A percentile compares a stretch with the other conserved stretches of the same genome.
phyloP scores from a whole-genome alignment of 2,888 invertebrate species.

The Mystacides longicornis region DNA sequence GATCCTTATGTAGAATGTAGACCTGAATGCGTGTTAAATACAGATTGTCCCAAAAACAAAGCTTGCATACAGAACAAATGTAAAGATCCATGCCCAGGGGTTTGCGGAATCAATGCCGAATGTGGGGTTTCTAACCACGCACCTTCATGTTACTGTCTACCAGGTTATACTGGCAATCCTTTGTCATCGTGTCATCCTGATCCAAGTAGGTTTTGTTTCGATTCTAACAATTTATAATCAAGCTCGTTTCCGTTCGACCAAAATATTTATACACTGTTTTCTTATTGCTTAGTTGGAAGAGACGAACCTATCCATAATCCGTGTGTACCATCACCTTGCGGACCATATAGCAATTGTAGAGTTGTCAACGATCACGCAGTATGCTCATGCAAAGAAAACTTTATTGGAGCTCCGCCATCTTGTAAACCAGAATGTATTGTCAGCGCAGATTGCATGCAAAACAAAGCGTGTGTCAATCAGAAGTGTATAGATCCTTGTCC shows the following conservation, averaged over 20 bases:
- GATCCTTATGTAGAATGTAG: constrained; percentile 81
- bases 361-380: constrained; percentile 65
- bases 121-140: constrained; percentile 78
- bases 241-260: neutral
- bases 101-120: constrained; percentile 76
- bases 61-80: constrained; percentile 81
- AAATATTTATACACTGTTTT: constrained; percentile 24
- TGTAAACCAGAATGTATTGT: constrained; percentile 78
- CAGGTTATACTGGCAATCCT: constrained; percentile 73
- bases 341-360: constrained; percentile 72
- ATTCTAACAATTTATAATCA: neutral
- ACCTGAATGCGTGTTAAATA: constrained; percentile 83
- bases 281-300: constrained; percentile 35
- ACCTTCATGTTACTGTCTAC: constrained; percentile 66
- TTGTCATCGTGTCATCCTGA: constrained; percentile 61
- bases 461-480: constrained; percentile 71
- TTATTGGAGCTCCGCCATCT: constrained; percentile 69
- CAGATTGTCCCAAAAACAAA: constrained; percentile 69
- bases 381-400: constrained; percentile 71
- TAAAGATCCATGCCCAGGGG: constrained; percentile 72
- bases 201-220: constrained; percentile 30
- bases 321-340: constrained; percentile 64
- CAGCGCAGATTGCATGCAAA: constrained; percentile 74
- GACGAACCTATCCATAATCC: constrained; percentile 44
- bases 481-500: constrained; percentile 77